phyloP scores from a whole-genome alignment of 1,140 invertebrate genomes.

The Homarus americanus region DNA sequence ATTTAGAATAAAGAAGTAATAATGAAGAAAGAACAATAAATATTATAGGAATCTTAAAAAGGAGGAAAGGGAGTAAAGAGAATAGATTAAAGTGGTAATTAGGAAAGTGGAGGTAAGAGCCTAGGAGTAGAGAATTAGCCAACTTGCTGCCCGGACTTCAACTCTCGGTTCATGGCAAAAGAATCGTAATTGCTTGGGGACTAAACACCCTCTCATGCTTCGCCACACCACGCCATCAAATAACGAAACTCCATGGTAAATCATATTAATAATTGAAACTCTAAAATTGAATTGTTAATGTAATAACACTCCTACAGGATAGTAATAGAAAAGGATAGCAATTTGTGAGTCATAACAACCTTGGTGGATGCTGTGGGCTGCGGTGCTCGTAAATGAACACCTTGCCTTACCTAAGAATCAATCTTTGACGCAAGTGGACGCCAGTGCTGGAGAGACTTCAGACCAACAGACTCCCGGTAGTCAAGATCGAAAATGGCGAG shows the following conservation, averaged over 20 bases:
- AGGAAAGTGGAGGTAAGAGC: too few relatives aligned
- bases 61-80: too few relatives aligned
- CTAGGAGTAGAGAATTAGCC: too few relatives aligned
- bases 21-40: too few relatives aligned
- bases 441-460: neutral
- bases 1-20: too few relatives aligned
- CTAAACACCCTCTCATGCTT: neutral
- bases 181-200: too few relatives aligned
- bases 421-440: neutral
- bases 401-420: neutral
- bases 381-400: slow-evolving; percentile 13
- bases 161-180: too few relatives aligned
- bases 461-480: neutral
- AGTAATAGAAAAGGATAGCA: slow-evolving; percentile 27
- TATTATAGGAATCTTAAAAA: too few relatives aligned
- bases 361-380: neutral
- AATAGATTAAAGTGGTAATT: too few relatives aligned
- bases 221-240: neutral
- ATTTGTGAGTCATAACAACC: slow-evolving; percentile 25
- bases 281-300: slow-evolving; percentile 35
- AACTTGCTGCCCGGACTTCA: too few relatives aligned
- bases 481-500: neutral
- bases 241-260: neutral
- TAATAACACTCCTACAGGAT: neutral
- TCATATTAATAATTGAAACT: neutral